These are phyloP conservation scores for Chionoecetes opilio DNA, from an alignment of 1,140 invertebrate genomes.

Conservation along the genomic window DNA sequence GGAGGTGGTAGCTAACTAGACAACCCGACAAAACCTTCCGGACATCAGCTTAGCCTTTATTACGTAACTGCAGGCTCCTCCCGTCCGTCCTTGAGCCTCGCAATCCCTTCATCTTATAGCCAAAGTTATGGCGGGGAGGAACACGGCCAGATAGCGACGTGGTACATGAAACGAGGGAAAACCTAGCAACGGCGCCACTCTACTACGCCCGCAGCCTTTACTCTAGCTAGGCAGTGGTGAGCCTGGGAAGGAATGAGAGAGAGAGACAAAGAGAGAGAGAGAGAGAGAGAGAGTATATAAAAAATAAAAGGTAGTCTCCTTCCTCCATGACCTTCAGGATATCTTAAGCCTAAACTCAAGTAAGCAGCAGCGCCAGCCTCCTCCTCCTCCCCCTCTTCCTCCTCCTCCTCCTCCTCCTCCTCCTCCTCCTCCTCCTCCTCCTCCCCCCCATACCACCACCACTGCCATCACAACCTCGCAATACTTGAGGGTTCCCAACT, in stretches of 20 bases:
- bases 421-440: not conserved
- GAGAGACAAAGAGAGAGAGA: not conserved
- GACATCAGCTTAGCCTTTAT: conserved; percentile 3
- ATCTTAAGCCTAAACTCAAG: not conserved
- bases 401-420: not conserved
- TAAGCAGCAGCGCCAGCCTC: not conserved
- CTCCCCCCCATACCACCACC: no score
- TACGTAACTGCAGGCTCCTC: not conserved
- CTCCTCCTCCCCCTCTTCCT: conserved; percentile 5
- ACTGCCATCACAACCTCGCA: not conserved
- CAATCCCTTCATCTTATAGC: not conserved
- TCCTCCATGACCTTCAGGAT: not conserved
- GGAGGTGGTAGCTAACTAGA: not conserved
- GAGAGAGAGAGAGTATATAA: not conserved
- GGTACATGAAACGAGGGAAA: not conserved
- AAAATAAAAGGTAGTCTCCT: not conserved
- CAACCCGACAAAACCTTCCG: not conserved
- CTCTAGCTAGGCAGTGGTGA: no score
- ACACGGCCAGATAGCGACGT: not conserved
- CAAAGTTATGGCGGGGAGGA: not conserved
- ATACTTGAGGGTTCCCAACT: not conserved
- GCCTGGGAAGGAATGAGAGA: not conserved
- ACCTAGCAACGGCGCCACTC: not conserved
- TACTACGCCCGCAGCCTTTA: not conserved
- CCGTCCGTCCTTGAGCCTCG: not conserved